Conservation (phyloP, 2,888 invertebrate genomes). For the Oxytorus armatus region DNA sequence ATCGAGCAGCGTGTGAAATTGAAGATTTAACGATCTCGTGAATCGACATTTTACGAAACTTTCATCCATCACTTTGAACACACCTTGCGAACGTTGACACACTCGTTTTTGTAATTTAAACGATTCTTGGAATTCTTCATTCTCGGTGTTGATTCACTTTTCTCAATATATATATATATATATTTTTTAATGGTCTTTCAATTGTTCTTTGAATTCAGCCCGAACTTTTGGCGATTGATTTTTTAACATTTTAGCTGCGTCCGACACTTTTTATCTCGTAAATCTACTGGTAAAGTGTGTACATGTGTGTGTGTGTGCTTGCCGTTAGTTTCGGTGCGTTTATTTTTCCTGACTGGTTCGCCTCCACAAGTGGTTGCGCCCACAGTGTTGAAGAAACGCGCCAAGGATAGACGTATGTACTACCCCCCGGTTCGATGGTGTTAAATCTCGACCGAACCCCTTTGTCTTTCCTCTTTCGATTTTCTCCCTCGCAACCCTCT, state of each 20-base stretch:
- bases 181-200: too few species aligned
- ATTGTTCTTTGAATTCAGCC: too few species aligned
- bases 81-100: neutral
- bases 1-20: conserved; percentile 59
- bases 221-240: too few species aligned
- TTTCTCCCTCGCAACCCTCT: conserved; percentile 40
- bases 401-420: conserved; percentile 41
- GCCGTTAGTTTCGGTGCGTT: conserved; percentile 22
- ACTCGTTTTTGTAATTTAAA: neutral
- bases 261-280: neutral
- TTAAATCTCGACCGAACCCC: conserved; percentile 21
- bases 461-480: conserved; percentile 1
- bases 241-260: too few species aligned
- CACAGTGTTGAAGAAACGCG: conserved; percentile 63
- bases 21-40: conserved; percentile 42
- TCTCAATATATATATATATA: too few species aligned
- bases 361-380: conserved; percentile 83
- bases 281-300: neutral
- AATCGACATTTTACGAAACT: conserved; percentile 52
- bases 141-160: too few species aligned
- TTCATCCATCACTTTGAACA: conserved; percentile 25
- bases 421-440: conserved; percentile 7
- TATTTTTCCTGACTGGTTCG: conserved; percentile 53
- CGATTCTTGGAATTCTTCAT: neutral
- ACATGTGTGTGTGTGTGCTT: neutral